These are phyloP conservation scores for Spondyliosoma cantharus DNA, from an alignment of 2,797 vertebrate species.

Conservation along the genomic window DNA sequence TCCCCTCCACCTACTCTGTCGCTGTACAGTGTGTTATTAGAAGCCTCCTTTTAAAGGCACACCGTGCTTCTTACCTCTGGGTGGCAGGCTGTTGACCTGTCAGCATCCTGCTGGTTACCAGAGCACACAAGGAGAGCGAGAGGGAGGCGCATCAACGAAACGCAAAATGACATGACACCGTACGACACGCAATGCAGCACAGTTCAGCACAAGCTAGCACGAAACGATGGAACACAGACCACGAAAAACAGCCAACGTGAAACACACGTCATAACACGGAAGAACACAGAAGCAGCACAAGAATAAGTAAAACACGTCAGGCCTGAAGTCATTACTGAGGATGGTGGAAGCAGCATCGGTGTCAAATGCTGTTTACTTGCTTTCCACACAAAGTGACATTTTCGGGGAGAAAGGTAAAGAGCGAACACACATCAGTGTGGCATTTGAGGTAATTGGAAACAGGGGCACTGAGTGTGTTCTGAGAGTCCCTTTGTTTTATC, in stretches of 20 bases:
- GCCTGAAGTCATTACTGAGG: constrained; percentile 63
- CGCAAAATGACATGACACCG: constrained; percentile 11
- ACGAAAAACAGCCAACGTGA: neutral
- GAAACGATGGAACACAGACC: constrained; percentile 22
- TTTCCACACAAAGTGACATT: constrained; percentile 71
- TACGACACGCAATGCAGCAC: neutral
- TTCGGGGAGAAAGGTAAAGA: constrained; percentile 62
- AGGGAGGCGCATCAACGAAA: constrained; percentile 16
- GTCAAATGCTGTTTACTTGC: constrained; percentile 73
- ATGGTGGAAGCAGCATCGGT: constrained; percentile 58
- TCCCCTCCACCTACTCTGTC: constrained; percentile 42
- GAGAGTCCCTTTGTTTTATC: constrained; percentile 64
- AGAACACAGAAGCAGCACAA: constrained; percentile 20
- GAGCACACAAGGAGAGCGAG: constrained; percentile 22
- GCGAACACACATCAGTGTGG: constrained; percentile 66
- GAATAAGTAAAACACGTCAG: constrained; percentile 33
- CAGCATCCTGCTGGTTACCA: constrained; percentile 53
- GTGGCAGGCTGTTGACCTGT: constrained; percentile 73
- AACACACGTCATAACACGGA: constrained; percentile 3
- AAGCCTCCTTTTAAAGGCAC: constrained; percentile 48
- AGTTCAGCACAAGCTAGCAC: constrained; percentile 19
- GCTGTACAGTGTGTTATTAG: constrained; percentile 30
- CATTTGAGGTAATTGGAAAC: constrained; percentile 77
- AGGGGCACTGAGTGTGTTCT: constrained; percentile 38
- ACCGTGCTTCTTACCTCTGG: constrained; percentile 39